phyloP scores from a whole-genome alignment of 2,888 invertebrate species.

The Monoplex corrugatus region DNA sequence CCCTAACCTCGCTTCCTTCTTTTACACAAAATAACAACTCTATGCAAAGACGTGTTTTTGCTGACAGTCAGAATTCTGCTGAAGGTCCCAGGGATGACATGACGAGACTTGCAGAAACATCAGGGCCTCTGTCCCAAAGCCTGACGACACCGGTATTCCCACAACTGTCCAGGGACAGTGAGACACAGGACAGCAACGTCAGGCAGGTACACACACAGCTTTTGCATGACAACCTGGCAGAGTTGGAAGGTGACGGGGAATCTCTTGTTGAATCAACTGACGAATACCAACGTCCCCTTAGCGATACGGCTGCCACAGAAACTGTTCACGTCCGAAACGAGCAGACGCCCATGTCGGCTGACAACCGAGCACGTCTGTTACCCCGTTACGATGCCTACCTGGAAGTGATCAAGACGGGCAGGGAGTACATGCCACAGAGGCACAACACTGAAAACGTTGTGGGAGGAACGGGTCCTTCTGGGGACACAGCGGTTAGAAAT shows the following conservation, averaged over 20 bases:
- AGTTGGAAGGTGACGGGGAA: background rate
- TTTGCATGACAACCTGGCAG: background rate
- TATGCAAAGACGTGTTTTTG: background rate
- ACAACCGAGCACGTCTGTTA: constrained; percentile 20
- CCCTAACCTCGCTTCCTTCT: background rate
- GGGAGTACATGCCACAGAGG: background rate
- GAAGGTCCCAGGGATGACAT: background rate
- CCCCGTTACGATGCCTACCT: background rate
- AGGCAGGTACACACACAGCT: background rate
- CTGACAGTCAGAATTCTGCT: constrained; percentile 12
- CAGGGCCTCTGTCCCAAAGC: background rate
- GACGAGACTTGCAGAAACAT: background rate
- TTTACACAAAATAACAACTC: background rate
- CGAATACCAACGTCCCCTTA: constrained; percentile 30
- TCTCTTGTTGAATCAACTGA: constrained; percentile 13
- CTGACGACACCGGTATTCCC: background rate
- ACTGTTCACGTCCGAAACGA: constrained; percentile 19
- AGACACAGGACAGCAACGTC: background rate
- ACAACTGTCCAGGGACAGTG: background rate
- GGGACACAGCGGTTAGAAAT: background rate
- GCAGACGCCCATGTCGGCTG: constrained; percentile 29
- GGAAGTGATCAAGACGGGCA: constrained; percentile 6
- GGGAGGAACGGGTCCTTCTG: background rate
- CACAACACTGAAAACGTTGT: background rate
- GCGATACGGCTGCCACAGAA: constrained; percentile 33